These are phyloP conservation scores for Chionis minor DNA, from an alignment of 2,113 vertebrate species.

Conservation along the genomic window DNA sequence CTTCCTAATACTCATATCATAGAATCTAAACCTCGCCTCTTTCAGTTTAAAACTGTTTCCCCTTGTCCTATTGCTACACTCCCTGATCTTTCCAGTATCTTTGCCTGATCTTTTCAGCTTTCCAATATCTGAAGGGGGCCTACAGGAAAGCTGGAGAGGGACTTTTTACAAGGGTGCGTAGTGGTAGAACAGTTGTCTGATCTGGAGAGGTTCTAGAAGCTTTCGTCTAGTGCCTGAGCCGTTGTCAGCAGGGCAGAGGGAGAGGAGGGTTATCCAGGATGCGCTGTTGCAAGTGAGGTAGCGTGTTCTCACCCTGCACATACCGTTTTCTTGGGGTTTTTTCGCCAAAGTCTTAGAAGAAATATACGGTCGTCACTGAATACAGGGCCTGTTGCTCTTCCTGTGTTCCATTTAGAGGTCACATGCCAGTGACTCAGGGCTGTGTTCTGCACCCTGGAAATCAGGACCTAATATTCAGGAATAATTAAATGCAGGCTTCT, in stretches of 20 bases:
- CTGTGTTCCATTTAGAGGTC: neutral
- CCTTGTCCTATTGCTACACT: no score
- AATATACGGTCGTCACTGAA: neutral
- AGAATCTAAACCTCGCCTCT: no score
- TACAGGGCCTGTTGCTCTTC: neutral
- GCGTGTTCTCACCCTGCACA: neutral
- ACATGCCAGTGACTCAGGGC: neutral
- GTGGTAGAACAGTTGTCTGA: neutral
- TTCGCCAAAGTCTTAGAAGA: neutral
- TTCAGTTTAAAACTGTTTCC: no score
- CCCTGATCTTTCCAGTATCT: no score
- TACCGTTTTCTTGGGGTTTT: neutral
- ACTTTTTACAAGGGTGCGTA: no score
- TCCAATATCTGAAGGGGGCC: no score
- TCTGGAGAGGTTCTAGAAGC: neutral
- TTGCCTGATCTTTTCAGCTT: no score
- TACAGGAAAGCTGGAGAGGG: no score
- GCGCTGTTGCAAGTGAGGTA: neutral
- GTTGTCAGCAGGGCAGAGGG: neutral
- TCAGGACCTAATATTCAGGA: neutral
- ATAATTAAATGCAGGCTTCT: neutral
- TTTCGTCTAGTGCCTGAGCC: neutral
- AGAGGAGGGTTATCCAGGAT: neutral
- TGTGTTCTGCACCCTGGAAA: neutral
- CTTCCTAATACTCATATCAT: no score